Base-by-base conservation (phyloP, 2,113 vertebrate genomes). In the Podarcis muralis region DNA sequence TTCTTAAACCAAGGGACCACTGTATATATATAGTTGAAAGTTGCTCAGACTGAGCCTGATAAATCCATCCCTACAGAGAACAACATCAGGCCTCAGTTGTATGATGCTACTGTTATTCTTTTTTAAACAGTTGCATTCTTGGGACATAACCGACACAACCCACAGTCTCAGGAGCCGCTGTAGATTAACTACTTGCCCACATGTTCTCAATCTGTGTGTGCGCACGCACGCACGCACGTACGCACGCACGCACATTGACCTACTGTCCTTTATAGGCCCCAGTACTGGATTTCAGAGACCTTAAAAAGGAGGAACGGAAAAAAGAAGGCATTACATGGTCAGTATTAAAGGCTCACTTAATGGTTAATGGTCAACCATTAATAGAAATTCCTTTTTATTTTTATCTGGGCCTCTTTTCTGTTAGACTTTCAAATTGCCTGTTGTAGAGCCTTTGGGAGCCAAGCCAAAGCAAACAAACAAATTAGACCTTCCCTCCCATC, bases 371-470 rank as follows among this genome's bases (percentile, higher is more conserved):
- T 59, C 75, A 83, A 83, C 87, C 13, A 84, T 83, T 88, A 77
- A 83, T 68, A 88, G 23, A 78, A 74, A 84, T 77, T 69, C n/a
- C 43, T 68, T 87, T 88, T 78, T 83, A 66, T 83, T 88, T 88
- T 83, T 81, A 62, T 62, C 48, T 40, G 27, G 22, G 40, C 25
- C 40, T 84, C 22, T 78, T 77, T 74, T 81, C 22, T 83, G 72
- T 83, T 69, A 84, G 72, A 69, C 43, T 76, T 88, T 83, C 65
- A 57, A 37, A 84, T 68, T 88, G 62, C 43, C 74, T 78, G 30
- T 66, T 27, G 43, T 76, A n/a, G 57, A 65, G 59, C 6, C 43
- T 83, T 35, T 37, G 62, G 23, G 59, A 88, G 8, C 77, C 25
- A 48, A 84, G 87, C 81, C 87, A 77, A 84, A 37, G 43, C 81